Conservation (phyloP, 2,113 vertebrate species). For the Dromas ardeola region DNA sequence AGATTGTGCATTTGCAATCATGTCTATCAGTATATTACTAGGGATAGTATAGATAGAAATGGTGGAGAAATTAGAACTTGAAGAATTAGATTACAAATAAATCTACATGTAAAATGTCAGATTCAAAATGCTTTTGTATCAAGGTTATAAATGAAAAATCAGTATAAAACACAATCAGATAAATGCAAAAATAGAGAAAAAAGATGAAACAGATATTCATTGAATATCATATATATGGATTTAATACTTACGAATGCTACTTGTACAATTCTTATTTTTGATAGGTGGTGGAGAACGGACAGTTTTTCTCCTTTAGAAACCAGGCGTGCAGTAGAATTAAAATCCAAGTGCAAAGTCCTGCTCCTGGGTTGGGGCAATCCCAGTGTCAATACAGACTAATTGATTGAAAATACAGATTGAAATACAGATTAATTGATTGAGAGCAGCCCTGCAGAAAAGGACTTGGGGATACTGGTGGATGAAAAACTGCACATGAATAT, state of each 20-base stretch:
- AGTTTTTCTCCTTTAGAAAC: neutral
- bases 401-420: neutral
- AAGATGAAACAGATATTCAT: neutral
- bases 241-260: neutral
- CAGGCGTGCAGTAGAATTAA: neutral
- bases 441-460: neutral
- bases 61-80: neutral
- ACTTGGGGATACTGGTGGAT: neutral
- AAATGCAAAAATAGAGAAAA: neutral
- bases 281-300: neutral
- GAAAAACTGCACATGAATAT: neutral
- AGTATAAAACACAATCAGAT: neutral
- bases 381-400: neutral
- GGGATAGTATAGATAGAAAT: neutral
- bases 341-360: neutral
- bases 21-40: neutral
- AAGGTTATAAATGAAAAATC: neutral
- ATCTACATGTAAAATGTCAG: neutral
- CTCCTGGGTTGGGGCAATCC: fast-evolving
- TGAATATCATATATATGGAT: neutral
- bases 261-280: neutral
- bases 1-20: neutral
- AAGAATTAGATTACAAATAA: neutral
- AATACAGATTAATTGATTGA: neutral
- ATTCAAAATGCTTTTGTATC: neutral